phyloP scores from a whole-genome alignment of 2,888 invertebrate species.

The Stenolophus ochropezus region DNA sequence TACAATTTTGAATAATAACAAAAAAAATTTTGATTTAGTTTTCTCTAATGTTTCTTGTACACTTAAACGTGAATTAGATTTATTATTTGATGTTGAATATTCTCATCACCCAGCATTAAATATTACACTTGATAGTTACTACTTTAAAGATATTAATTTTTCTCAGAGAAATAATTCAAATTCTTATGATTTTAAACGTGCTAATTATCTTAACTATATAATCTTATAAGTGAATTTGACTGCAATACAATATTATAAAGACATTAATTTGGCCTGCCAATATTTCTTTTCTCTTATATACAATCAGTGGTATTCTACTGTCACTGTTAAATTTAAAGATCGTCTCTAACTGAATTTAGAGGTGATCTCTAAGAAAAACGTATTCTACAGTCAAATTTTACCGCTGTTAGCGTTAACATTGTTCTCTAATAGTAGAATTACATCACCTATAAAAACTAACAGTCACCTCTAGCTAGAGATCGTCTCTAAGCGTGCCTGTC shows the following conservation, averaged over 20 bases:
- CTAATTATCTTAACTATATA: not conserved
- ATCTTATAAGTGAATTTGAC: not conserved
- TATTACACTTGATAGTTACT: not conserved
- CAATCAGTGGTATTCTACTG: no score
- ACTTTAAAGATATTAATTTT: not conserved
- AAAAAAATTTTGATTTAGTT: not conserved
- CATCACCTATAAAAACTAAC: no score
- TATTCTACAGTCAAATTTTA: no score
- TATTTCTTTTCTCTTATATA: not conserved
- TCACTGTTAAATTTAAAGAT: no score
- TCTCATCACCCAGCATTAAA: not conserved
- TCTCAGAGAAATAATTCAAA: not conserved
- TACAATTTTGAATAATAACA: not conserved
- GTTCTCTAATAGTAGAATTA: no score
- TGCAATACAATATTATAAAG: not conserved
- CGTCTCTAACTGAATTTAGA: no score
- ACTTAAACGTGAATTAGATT: not conserved
- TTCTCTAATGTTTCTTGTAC: not conserved
- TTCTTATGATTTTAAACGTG: not conserved
- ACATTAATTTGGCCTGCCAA: constrained; percentile 1
- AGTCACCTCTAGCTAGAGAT: no score
- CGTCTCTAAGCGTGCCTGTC: no score
- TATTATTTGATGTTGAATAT: not conserved
- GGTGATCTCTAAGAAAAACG: no score
- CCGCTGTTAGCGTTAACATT: no score